A percentile compares a stretch with the other conserved stretches of the same genome.
These are phyloP conservation scores for Saccostrea cuccullata DNA, from an alignment of 1,140 invertebrate species.

Conservation along the genomic window DNA sequence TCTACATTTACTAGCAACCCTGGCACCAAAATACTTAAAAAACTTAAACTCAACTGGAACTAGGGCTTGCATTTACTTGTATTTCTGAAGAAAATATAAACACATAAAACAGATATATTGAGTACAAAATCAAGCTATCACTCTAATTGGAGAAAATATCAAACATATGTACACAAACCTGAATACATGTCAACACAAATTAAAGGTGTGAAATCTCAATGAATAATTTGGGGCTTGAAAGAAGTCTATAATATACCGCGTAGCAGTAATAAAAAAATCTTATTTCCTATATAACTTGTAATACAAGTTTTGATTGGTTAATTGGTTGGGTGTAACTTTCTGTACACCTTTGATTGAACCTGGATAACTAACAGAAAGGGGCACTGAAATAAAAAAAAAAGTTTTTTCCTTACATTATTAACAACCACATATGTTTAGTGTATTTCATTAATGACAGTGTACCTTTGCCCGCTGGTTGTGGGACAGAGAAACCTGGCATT, in stretches of 20 bases:
- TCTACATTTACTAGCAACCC: conserved; percentile 24
- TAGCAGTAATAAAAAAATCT: too few species aligned
- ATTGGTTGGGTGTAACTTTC: too few species aligned
- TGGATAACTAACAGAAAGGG: neutral
- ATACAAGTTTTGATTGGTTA: too few species aligned
- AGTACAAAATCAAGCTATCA: neutral
- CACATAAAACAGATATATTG: neutral
- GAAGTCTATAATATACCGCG: too few species aligned
- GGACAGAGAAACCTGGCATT: conserved; percentile 93
- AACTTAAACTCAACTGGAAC: conserved; percentile 65
- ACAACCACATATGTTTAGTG: neutral
- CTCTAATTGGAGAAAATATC: neutral
- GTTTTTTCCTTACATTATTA: neutral
- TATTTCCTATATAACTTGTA: too few species aligned
- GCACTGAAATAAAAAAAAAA: neutral
- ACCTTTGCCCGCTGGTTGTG: conserved; percentile 93
- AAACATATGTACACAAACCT: too few species aligned
- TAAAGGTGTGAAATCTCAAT: too few species aligned
- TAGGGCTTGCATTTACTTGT: conserved; percentile 66
- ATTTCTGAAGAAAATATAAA: conserved; percentile 50
- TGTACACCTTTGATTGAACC: too few species aligned
- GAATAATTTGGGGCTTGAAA: too few species aligned
- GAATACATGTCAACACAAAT: too few species aligned
- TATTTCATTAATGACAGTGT: conserved; percentile 69
- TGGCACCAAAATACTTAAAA: conserved; percentile 37